phyloP scores from a whole-genome alignment of 2,113 vertebrate species.

The Podarcis muralis region DNA sequence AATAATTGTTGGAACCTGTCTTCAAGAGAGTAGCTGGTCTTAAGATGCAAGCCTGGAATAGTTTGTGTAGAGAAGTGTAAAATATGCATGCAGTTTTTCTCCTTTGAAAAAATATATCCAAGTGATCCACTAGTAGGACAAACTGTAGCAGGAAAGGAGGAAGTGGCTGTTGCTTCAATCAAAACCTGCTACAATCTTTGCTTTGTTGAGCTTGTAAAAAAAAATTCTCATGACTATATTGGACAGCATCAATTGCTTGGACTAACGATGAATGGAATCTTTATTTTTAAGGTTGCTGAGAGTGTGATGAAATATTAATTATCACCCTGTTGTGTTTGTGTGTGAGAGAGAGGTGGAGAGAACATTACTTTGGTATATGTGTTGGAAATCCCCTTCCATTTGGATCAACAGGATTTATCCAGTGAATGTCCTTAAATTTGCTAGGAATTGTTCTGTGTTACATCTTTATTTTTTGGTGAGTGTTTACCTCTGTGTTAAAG shows the following conservation, averaged over 20 bases:
- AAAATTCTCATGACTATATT: neutral
- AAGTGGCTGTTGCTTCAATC: neutral
- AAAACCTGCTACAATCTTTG: neutral
- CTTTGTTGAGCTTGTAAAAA: neutral
- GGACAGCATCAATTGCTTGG: neutral
- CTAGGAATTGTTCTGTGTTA: neutral
- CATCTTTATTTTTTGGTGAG: neutral
- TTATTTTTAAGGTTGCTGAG: neutral
- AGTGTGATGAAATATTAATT: neutral
- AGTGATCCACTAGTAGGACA: neutral
- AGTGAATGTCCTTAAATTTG: neutral
- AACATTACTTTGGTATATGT: neutral
- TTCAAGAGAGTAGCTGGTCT: neutral
- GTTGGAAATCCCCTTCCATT: neutral
- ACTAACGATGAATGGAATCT: neutral
- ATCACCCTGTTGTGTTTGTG: neutral
- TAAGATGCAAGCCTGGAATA: neutral
- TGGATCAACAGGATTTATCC: neutral
- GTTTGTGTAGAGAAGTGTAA: neutral
- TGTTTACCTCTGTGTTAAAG: neutral
- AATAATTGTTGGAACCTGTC: too few relatives aligned
- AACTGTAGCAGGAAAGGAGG: neutral
- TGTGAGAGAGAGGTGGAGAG: neutral
- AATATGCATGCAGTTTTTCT: neutral
- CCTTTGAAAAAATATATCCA: neutral